Evolutionary conservation across 2,797 vertebrate species (phyloP), one percentile per base, ranked within the genome.

Genomic region (Caiman crocodilus): DNA sequence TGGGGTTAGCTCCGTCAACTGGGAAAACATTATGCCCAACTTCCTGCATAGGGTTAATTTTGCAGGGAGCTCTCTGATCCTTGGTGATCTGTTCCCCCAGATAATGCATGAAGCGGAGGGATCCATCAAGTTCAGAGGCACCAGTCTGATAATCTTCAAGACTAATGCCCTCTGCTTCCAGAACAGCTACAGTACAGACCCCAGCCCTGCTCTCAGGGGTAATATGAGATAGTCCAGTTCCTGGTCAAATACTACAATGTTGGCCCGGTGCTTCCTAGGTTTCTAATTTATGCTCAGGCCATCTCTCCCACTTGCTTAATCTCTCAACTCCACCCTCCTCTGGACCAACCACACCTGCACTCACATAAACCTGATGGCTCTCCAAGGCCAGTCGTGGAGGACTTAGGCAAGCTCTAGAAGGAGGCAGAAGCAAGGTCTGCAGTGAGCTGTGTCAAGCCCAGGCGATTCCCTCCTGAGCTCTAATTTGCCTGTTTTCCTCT

Each of bases 1-100:
- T 14, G 1, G 0, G 3, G 50, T 25, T 25, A 42, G 11, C 30
- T 32, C 12, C 25, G 11, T 28, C 18, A 26, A 26, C 61, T 0
- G 60, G 20, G 32, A 60, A 50, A 82, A 17, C 28, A 81, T 4
- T 18, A 4, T 9, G 1, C 50, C 58, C 56, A 3, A 20, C 5
- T 6, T 73, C 35, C 14, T 50, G 23, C 42, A 73, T 25, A 50
- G 69, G 35, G 14, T 50, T 73, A 50, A 73, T 73, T 73, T 11
- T 1, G 12, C 15, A 63, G 57, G 15, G 2, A 21, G 21, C 0
- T 77, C 13, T 26, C 20, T 21, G n/a, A 35, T 18, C 2, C 25
- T 32, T 1, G 35, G 16, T 26, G 57, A 12, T 16, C 59, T 18
- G 50, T 20, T 55, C 26, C 26, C 60, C 69, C 69, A 50, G 14